Evolutionary conservation across 2,113 vertebrate species (phyloP).

Genomic region (Gallinago undulata): DNA sequence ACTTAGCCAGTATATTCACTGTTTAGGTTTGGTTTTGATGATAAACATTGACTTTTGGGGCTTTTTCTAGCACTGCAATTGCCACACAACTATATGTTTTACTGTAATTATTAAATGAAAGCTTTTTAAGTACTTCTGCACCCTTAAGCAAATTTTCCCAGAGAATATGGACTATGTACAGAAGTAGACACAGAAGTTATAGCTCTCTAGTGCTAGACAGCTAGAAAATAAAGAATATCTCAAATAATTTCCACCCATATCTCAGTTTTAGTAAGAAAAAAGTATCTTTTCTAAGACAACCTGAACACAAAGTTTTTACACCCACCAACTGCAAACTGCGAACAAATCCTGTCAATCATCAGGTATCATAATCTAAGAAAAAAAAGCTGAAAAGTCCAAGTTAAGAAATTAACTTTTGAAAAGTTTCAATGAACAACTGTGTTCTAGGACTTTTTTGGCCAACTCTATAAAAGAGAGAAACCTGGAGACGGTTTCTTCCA

Average conservation of each 20-base stretch:
- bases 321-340: neutral
- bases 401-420: neutral
- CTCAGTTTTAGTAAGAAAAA: neutral
- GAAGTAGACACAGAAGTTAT: neutral
- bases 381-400: neutral
- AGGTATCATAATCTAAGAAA: neutral
- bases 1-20: neutral
- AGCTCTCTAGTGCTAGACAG: neutral
- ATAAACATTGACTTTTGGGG: neutral
- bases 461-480: neutral
- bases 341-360: neutral
- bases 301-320: neutral
- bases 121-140: neutral
- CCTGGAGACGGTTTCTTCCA: neutral
- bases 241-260: neutral
- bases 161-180: fast-evolving
- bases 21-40: neutral
- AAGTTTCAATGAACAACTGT: neutral
- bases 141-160: neutral
- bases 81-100: neutral
- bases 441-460: neutral
- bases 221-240: neutral
- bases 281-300: neutral
- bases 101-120: neutral
- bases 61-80: neutral